Conservation (phyloP, 2,113 vertebrate genomes). For the Hippocampus mohnikei region DNA sequence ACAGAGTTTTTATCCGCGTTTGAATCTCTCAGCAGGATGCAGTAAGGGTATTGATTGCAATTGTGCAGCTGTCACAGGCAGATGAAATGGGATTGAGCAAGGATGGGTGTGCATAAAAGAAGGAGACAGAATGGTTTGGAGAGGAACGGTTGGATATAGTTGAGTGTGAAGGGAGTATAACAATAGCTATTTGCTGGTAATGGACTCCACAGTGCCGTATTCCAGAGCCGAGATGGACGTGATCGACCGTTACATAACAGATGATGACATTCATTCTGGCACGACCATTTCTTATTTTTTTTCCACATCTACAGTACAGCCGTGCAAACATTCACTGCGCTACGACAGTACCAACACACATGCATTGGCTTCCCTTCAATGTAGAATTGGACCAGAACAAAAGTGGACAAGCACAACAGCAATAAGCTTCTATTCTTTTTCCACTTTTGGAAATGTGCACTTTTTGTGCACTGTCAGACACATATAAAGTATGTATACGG, state of each 20-base stretch:
- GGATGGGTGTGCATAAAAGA: conserved; percentile 21
- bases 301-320: conserved; percentile 1
- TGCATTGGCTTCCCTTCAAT: conserved; percentile 21
- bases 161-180: conserved; percentile 16
- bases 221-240: conserved; percentile 26
- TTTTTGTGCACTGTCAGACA: neutral
- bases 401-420: conserved; percentile 6
- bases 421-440: neutral
- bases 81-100: conserved; percentile 50
- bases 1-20: conserved; percentile 16
- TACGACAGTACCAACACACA: conserved; percentile 27
- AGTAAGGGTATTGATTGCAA: conserved; percentile 51
- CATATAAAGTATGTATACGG: neutral
- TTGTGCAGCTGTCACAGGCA: conserved; percentile 43
- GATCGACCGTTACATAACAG: conserved; percentile 4
- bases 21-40: conserved; percentile 33
- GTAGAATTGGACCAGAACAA: conserved; percentile 1
- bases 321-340: conserved; percentile 33
- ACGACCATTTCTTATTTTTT: conserved; percentile 12
- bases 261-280: conserved; percentile 11
- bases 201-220: conserved; percentile 26
- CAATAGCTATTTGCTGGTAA: conserved; percentile 26
- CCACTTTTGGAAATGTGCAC: conserved; percentile 1
- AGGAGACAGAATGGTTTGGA: conserved; percentile 26
- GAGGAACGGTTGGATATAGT: conserved; percentile 18